Base-by-base conservation (phyloP, 2,888 invertebrate genomes). In the Drosophila kanekoi region DNA sequence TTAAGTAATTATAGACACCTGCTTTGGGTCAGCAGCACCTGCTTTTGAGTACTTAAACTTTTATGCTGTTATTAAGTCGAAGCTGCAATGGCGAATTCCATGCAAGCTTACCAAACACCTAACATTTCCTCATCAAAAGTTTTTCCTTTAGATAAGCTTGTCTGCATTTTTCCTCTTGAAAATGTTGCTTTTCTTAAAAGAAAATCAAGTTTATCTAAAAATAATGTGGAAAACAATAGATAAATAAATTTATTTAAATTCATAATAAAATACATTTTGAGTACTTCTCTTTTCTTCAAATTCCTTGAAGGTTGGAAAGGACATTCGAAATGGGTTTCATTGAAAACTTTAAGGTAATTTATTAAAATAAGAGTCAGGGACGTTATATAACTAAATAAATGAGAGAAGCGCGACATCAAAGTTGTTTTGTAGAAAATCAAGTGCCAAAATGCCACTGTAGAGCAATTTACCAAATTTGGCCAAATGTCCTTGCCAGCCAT, bases 1-100 rank as follows among this genome's bases (percentile, higher is more conserved):
- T 66, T 65, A 62, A 54, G 43, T 72, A 78, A 81, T 81, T 72
- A 78, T 64, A 23, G 49, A 72, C 84, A 82, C 84, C 84, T 82
- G 82, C 35, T 16, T 4, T 28, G 64, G 47, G 37, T 66, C 57
- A 47, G 38, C 66, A 45, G 23, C 48, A 47, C 11, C 43, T 45
- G 52, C 71, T 48, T 61, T 52, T 38, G n/a, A 8, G 13, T 35
- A 20, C n/a, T 72, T 14, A 56, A 63, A 56, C 40, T 43, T 63
- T 43, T 11, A 58, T 67, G 56, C 47, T 33, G 4, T 40, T 49
- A 47, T 71, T 59, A 59, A 16, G 10, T 13, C 35, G 2, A 4
- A 13, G 16, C 23, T 18, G 52, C 47, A 56, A 32, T 23, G 35
- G 10, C 28, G 28, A 40, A 14, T 38, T 33, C 13, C 0, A 44